Evolutionary conservation across 1,140 invertebrate genomes (phyloP).

Genomic region (Anastrepha ludens): DNA sequence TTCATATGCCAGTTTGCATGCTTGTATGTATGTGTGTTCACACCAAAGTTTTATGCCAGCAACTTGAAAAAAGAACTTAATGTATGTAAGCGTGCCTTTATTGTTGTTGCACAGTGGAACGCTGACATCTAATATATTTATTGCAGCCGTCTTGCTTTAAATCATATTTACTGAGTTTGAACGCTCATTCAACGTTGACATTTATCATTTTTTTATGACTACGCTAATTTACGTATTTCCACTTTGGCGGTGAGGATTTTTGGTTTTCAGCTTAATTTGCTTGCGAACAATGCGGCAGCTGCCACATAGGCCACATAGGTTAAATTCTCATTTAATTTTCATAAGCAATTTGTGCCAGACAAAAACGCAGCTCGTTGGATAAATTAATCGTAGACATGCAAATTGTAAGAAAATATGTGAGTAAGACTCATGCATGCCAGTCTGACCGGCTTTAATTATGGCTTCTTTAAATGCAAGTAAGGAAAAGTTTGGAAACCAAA

Average conservation of each 20-base stretch:
- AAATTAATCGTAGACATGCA: slow-evolving; percentile 52
- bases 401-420: not conserved
- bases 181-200: slow-evolving; percentile 43
- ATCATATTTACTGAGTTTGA: slow-evolving; percentile 42
- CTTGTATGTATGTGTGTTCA: not conserved
- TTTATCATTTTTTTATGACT: slow-evolving; percentile 47
- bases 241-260: not conserved
- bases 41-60: not conserved
- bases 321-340: slow-evolving; percentile 54
- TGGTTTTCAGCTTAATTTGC: slow-evolving; percentile 39
- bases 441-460: not conserved
- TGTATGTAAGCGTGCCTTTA: not conserved
- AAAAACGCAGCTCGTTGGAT: slow-evolving; percentile 5
- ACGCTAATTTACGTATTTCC: not conserved
- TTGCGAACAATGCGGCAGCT: not conserved
- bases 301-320: slow-evolving; percentile 4
- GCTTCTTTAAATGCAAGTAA: not conserved
- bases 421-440: not conserved
- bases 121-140: slow-evolving; percentile 17
- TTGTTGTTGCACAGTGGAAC: not conserved
- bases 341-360: slow-evolving; percentile 54
- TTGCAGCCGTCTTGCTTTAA: not conserved
- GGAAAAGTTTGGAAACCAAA: not conserved
- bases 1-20: not conserved
- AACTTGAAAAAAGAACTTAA: slow-evolving; percentile 29